Percentiles rank a stretch among this genome's conserved stretches.
These are phyloP conservation scores for Acholoe squamosa DNA, from an alignment of 2,888 invertebrate genomes.

Conservation along the genomic window DNA sequence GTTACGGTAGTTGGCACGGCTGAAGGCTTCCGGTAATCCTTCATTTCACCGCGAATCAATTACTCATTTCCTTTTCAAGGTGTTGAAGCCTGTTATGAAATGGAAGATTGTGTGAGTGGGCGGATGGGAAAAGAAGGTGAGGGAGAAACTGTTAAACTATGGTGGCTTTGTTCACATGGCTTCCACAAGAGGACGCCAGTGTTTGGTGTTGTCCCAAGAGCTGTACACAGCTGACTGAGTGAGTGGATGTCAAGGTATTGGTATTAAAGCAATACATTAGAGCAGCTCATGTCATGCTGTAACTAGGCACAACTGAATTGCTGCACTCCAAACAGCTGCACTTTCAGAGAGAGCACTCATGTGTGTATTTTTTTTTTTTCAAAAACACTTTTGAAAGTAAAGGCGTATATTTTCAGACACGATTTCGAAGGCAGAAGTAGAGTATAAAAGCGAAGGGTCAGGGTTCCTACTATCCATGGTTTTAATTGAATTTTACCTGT, in stretches of 20 bases:
- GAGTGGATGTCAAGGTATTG: no score
- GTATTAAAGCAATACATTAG: background rate
- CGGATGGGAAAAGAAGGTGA: background rate
- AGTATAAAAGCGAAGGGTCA: no score
- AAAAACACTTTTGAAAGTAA: no score
- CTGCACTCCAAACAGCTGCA: no score
- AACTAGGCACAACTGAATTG: background rate
- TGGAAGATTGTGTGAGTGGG: background rate
- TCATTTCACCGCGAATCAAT: constrained; percentile 1
- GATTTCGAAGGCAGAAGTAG: no score
- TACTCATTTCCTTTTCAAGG: constrained; percentile 8
- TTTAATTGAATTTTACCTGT: no score
- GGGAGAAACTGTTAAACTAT: background rate
- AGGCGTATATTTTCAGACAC: no score
- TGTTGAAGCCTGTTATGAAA: background rate
- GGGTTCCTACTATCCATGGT: no score
- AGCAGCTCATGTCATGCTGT: background rate
- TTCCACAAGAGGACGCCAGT: constrained; percentile 27
- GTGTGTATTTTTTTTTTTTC: no score
- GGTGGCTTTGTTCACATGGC: background rate
- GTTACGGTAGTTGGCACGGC: background rate
- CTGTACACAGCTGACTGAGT: no score
- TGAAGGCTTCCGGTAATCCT: background rate
- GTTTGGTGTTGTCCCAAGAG: no score
- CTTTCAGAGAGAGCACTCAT: no score